These are phyloP conservation scores for Petrocephalus microphthalmus DNA, from an alignment of 2,113 vertebrate species.

Conservation along the genomic window DNA sequence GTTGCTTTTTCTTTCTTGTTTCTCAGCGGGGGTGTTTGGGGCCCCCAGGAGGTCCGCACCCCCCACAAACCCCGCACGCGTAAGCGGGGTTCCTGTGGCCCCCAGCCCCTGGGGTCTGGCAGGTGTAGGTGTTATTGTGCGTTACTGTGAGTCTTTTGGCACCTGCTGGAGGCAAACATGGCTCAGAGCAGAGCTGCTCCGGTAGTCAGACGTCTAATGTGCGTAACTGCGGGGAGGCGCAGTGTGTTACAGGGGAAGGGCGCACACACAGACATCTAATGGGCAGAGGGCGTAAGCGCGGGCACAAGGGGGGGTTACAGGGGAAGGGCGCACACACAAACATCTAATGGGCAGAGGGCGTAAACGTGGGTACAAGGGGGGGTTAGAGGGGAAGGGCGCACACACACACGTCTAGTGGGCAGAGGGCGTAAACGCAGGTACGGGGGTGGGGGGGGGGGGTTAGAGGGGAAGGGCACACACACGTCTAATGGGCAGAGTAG, in stretches of 20 bases:
- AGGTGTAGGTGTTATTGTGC: background rate
- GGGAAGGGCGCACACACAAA: too few species aligned
- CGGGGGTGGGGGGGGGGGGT: background rate
- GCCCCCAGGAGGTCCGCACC: background rate
- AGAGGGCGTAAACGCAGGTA: background rate
- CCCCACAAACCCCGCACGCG: background rate
- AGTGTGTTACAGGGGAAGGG: too few species aligned
- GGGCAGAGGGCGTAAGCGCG: too few species aligned
- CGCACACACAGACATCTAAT: too few species aligned
- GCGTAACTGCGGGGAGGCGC: too few species aligned
- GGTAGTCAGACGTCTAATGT: too few species aligned
- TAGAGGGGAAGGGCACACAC: background rate
- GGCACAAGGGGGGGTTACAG: too few species aligned
- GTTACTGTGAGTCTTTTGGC: background rate
- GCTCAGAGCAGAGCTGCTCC: background rate
- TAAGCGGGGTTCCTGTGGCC: background rate
- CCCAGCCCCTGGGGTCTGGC: background rate
- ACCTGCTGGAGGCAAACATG: background rate
- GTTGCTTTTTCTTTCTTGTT: constrained; percentile 28
- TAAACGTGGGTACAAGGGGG: too few species aligned
- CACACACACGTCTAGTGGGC: background rate
- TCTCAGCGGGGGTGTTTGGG: constrained; percentile 6
- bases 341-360: too few species aligned
- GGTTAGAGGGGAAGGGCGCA: too few species aligned
- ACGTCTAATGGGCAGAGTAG: background rate